Conservation (phyloP, 2,113 vertebrate genomes). For the Ictalurus punctatus region DNA sequence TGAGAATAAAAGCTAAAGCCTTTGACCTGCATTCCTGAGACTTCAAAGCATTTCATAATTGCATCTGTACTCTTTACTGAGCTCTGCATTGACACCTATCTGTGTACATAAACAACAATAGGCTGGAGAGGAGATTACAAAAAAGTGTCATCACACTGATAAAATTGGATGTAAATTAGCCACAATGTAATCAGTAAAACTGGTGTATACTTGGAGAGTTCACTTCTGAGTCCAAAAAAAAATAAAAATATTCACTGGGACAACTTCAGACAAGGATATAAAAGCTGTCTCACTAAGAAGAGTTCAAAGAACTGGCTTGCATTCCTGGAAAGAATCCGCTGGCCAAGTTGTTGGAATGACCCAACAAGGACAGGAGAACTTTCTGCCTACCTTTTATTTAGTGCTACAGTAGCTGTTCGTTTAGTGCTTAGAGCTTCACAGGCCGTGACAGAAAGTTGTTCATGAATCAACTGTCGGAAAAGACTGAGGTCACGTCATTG, state of each 20-base stretch:
- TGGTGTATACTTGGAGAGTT: background rate
- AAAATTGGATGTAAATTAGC: background rate
- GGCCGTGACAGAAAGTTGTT: background rate
- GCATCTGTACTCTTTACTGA: background rate
- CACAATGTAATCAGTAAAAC: background rate
- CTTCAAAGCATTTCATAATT: slow-evolving; percentile 3
- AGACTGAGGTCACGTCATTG: background rate
- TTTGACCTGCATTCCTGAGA: slow-evolving; percentile 1
- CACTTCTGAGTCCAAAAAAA: background rate
- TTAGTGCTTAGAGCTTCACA: background rate
- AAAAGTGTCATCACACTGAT: background rate
- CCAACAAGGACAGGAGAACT: background rate
- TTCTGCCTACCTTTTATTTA: background rate
- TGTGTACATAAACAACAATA: background rate
- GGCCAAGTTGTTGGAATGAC: background rate
- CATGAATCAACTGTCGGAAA: background rate
- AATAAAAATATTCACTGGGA: background rate
- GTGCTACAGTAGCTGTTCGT: background rate
- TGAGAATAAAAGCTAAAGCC: background rate
- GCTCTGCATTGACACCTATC: background rate
- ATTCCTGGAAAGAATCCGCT: background rate
- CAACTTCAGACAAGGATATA: background rate
- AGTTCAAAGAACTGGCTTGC: background rate
- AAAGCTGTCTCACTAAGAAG: background rate
- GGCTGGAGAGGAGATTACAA: background rate